These are phyloP conservation scores for Coboldia fuscipes DNA, from an alignment of 1,140 invertebrate species.

Conservation along the genomic window DNA sequence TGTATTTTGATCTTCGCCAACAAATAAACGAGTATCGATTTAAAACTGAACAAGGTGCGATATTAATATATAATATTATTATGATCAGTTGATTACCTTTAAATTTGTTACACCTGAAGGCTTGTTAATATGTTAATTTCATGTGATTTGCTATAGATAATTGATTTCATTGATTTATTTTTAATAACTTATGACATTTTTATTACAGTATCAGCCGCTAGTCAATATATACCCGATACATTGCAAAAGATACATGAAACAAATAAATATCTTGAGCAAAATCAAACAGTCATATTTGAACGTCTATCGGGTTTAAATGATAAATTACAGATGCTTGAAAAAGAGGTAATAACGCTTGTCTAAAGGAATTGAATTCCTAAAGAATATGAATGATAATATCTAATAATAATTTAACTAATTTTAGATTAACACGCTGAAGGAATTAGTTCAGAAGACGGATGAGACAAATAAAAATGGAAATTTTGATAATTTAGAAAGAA, in stretches of 20 bases:
- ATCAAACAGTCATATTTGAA: slow-evolving; percentile 23
- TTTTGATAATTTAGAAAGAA: too few species aligned
- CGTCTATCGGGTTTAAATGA: slow-evolving; percentile 12
- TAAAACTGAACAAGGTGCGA: slow-evolving; percentile 19
- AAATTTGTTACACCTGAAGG: background rate
- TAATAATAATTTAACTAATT: background rate
- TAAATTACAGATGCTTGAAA: slow-evolving; percentile 7
- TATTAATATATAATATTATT: background rate
- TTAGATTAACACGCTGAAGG: background rate
- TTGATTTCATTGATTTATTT: background rate
- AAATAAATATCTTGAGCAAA: slow-evolving; percentile 30
- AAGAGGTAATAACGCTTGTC: background rate
- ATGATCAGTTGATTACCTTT: background rate
- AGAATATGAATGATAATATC: background rate
- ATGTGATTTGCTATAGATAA: background rate
- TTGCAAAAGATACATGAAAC: slow-evolving; percentile 36
- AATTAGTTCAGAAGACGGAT: background rate
- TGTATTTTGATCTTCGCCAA: slow-evolving; percentile 18
- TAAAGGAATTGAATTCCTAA: background rate
- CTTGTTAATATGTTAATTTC: background rate
- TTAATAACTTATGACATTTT: background rate
- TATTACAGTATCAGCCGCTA: slow-evolving; percentile 30
- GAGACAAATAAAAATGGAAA: too few species aligned
- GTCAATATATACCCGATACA: slow-evolving; percentile 32
- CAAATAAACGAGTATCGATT: slow-evolving; percentile 15